Evolutionary conservation across 30 jellyfish, hydroid and myxozoan species (phyloP).

Genomic region (Hydractinia symbiolongicarpus): DNA sequence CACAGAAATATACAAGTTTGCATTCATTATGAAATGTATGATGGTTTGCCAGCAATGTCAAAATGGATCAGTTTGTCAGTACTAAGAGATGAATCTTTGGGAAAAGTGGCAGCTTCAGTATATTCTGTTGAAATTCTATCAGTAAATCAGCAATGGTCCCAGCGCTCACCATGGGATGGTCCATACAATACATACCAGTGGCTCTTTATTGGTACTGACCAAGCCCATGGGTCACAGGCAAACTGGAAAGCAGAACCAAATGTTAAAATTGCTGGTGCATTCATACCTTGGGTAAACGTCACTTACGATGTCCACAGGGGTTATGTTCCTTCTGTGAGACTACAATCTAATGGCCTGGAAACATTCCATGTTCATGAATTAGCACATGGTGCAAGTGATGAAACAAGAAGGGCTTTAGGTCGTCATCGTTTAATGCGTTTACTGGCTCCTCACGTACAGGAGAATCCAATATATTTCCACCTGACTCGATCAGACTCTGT

Average conservation of each 20-base stretch:
- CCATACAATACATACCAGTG: conserved; percentile 27
- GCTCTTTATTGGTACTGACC: conserved; percentile 26
- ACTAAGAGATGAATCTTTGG: not conserved
- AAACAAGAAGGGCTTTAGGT: conserved; percentile 17
- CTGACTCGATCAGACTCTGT: conserved; percentile 9
- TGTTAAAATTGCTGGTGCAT: conserved; percentile 19
- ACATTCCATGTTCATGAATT: conserved; percentile 28
- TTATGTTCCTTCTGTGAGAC: conserved; percentile 13
- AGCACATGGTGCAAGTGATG: conserved; percentile 27
- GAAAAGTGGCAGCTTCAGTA: conserved; percentile 8
- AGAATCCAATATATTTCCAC: conserved; percentile 36
- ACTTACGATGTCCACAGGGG: conserved; percentile 7
- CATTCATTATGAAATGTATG: conserved; percentile 38
- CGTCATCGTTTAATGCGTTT: conserved; percentile 23
- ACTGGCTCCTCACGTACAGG: conserved; percentile 33
- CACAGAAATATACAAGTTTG: conserved; percentile 13
- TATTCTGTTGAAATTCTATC: conserved; percentile 27
- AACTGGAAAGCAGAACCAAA: conserved; percentile 22
- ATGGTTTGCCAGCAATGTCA: conserved; percentile 37
- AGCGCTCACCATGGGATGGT: conserved; percentile 29
- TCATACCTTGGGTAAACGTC: conserved; percentile 23
- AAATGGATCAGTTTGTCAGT: conserved; percentile 24
- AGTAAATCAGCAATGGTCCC: conserved; percentile 31
- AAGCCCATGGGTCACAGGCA: conserved; percentile 19
- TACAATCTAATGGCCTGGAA: conserved; percentile 4